Base-by-base conservation (phyloP, 2,888 invertebrate species). In the Nasonia oneida region DNA sequence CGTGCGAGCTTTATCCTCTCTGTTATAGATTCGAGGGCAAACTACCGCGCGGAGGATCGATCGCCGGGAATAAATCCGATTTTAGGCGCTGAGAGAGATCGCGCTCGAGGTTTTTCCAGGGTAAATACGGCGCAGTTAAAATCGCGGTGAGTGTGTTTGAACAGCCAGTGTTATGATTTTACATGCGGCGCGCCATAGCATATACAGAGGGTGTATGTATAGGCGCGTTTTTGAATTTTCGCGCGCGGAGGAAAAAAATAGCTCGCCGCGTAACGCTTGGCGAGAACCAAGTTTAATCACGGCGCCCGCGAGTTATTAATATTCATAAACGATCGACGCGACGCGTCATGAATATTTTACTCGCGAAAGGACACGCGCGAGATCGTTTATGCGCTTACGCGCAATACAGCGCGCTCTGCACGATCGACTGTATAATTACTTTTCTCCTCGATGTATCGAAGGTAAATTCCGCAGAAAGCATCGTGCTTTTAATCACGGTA, bases 1-100 rank as follows among this genome's bases (percentile, higher is more conserved):
- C 23, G 47, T 12, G 75, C 37, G 15, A n/a, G 33, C 33, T 50
- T 71, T 80, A 53, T 70, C 53, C 71, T 80, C 29, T 29, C 29
- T 29, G 29, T 29, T 29, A 29, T 29, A 37, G 3, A 37, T 37
- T 3, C 3, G 4, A 37, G 64, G 18, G 42, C 64, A 78, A 64
- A 47, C 71, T 37, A 12, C 18, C 10, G 8, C 8, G 78, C 29
- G 29, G 29, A 29, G 29, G 61, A 64, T 77, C 57, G 57, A 61
- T 57, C 33, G 23, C 23, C 2, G 61, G 61, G 2, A n/a, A 33
- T 33, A 33, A 67, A n/a, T 67, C 67, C 12, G 67, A 67, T 67
- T 67, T 67, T 67, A 18, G 53, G 53, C 15, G 18, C 15, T 29
- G 29, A 53, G 5, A 4, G 18, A 18, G 53, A 53, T 61, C 42